Evolutionary conservation across 2,888 invertebrate species (phyloP), one percentile per base, ranked within the genome.

Genomic region (Lissonota sp.): DNA sequence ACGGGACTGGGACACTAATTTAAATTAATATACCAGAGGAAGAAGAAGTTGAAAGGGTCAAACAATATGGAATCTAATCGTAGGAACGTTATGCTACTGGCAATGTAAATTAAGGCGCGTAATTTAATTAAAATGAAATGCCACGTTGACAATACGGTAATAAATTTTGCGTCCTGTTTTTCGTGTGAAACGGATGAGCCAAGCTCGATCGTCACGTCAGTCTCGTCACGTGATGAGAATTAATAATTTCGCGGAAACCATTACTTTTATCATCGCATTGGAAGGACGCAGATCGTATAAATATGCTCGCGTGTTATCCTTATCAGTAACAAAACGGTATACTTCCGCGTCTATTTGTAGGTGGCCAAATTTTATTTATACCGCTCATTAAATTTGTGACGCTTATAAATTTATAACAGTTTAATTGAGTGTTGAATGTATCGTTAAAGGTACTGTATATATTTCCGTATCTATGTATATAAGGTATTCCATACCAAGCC

Each of bases 201-300:
- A 60, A 42, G 12, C 53, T 66, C 67, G 44, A 63, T 57, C 63
- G 51, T 70, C n/a, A 49, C 57, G 57, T 26, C 37, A 58, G 39
- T 6, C 6, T 46, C 42, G 70, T 67, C 74, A 63, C 78, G 78
- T 70, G 78, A 82, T 55, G 67, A n/a, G 71, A 78, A 74, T 81
- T 16, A 4, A 60, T 71, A 63, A 78, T 74, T 57, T n/a, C 14
- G 8, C 37, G 40, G 49, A 39, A 49, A 40, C 16, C 8, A 5
- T 37, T 44, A 26, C 14, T 57, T 66, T n/a, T 46, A 14, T 16
- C 10, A 10, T 42, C 16, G 26, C 26, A 26, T 26, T 26, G 26
- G 26, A 26, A 26, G 26, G 26, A 26, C 26, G 26, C 26, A 26
- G 26, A 26, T 26, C 26, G 26, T 26, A 26, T 26, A 26, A 26